These are phyloP conservation scores for Stomorhina lunata DNA, from an alignment of 2,888 invertebrate genomes.

Conservation along the genomic window DNA sequence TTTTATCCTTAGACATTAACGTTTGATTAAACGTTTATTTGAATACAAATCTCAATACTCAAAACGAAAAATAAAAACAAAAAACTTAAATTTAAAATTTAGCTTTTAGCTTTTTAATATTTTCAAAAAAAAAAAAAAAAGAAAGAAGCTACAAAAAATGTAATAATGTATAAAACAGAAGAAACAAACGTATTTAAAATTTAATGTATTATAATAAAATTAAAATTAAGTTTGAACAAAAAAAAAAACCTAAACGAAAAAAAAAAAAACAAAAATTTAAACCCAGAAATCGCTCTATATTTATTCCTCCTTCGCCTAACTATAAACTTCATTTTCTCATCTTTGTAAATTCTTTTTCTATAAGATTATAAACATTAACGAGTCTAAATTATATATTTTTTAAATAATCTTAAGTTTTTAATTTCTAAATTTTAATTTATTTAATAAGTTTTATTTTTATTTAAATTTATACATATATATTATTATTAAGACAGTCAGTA, in stretches of 20 bases:
- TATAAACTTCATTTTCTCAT: no score
- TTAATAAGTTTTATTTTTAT: neutral
- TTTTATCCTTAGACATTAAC: neutral
- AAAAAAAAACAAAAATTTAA: neutral
- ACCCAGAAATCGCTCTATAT: no score
- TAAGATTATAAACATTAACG: no score
- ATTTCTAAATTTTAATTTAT: constrained; percentile 19
- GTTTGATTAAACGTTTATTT: neutral
- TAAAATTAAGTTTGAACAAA: constrained; percentile 33
- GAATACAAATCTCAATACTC: constrained; percentile 1
- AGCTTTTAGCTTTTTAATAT: constrained; percentile 9
- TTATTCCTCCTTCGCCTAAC: no score
- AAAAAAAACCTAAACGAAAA: no score
- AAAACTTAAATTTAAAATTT: neutral
- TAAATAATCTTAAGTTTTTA: constrained; percentile 39
- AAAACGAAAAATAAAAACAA: neutral
- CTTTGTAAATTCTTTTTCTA: constrained; percentile 40
- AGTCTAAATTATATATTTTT: constrained; percentile 29
- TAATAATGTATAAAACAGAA: constrained; percentile 41
- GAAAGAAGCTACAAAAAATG: neutral
- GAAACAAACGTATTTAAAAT: constrained; percentile 2
- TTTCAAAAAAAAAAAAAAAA: neutral
- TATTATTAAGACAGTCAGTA: constrained; percentile 47
- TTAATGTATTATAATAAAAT: constrained; percentile 32
- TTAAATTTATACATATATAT: constrained; percentile 9